Base-by-base conservation (phyloP, 2,113 vertebrate species). In the Uropsilus gracilis region DNA sequence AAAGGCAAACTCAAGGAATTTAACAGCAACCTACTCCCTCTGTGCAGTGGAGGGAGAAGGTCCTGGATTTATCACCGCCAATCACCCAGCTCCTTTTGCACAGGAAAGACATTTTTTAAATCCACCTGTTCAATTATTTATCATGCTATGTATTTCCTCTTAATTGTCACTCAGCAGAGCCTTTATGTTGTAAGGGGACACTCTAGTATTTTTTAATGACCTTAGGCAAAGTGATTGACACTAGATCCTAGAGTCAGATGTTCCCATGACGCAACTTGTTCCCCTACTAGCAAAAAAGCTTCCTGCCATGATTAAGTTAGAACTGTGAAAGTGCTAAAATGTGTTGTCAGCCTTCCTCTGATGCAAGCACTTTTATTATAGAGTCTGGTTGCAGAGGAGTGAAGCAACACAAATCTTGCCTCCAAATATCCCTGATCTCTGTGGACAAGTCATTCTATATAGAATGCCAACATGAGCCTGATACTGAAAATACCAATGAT, bases 291-390 rank as follows among this genome's bases (percentile, higher is more conserved):
- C 97, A 98, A 98, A 97, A 98, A 97, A 98, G 98, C 98, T 98
- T 98, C 98, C 97, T 98, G 97, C 98, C 94, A 24, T 95, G 98
- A 98, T 98, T 98, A 97, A 98, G 98, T 97, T 97, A 98, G 98
- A 98, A 98, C 98, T 98, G 97, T 98, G 98, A 98, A 99, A 99
- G 99, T 98, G 98, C 98, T 98, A 98, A 98, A 98, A 98, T 98
- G 99, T 98, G 98, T 98, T 98, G 98, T 98, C 98, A 98, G 98
- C 98, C 99, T 99, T 98, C 98, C 99, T 99, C 99, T 99, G 99
- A 99, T 99, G 99, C 99, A 99, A 99, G 98, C 95, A 97, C 98
- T 98, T 98, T 98, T 98, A 98, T 99, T 99, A 99, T 99, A 98
- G 99, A 97, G 98, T 99, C 98, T 98, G 98, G 98, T 98, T 98